Evolutionary conservation across 2,797 vertebrate species (phyloP).

Genomic region (Pagetopsis macropterus): DNA sequence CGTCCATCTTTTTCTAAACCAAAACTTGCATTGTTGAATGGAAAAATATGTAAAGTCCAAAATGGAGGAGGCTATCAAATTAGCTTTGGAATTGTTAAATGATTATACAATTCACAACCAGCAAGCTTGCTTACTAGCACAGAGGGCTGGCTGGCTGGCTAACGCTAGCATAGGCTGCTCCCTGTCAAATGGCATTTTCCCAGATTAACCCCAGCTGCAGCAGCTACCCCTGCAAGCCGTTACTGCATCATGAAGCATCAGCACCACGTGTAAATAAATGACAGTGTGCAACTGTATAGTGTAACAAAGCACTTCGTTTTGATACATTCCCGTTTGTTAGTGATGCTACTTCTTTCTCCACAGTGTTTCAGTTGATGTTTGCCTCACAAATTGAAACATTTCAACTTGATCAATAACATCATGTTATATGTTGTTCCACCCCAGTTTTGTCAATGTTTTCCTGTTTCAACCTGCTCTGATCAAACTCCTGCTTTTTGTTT

Average conservation of each 20-base stretch:
- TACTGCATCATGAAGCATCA: neutral
- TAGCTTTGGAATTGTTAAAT: neutral
- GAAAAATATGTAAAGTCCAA: no score
- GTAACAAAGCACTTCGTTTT: neutral
- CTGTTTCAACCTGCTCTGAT: constrained; percentile 5
- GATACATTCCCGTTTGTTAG: neutral
- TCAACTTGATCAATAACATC: neutral
- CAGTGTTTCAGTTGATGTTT: neutral
- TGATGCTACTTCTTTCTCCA: constrained; percentile 7
- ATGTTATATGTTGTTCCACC: neutral
- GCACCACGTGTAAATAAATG: neutral
- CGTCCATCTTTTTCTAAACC: no score
- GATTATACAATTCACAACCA: neutral
- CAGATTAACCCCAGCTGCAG: neutral
- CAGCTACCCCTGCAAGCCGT: neutral
- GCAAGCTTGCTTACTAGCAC: no score
- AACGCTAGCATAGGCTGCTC: neutral
- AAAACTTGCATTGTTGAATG: no score
- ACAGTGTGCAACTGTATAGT: neutral
- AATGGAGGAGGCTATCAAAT: no score
- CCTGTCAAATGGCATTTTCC: neutral
- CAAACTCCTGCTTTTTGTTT: constrained; percentile 14
- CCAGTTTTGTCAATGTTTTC: constrained; percentile 2
- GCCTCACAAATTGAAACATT: constrained; percentile 16
- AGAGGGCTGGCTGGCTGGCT: neutral